phyloP scores from a whole-genome alignment of 2,113 vertebrate genomes.

The Onychorhynchus coronatus region DNA sequence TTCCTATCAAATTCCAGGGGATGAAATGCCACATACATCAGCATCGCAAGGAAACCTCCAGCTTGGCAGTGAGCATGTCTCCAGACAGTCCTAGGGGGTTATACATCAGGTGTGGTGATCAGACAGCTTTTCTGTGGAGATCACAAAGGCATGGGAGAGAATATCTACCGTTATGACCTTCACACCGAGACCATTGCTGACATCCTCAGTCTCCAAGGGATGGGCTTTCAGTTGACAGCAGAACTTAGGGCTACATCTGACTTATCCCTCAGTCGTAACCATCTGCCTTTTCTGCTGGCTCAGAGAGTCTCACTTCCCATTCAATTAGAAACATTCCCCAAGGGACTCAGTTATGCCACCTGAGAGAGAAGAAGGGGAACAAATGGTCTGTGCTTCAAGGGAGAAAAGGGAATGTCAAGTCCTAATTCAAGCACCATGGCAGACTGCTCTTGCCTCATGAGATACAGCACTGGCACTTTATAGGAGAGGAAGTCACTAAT shows the following conservation, averaged over 20 bases:
- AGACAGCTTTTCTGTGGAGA: not conserved
- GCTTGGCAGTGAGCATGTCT: not conserved
- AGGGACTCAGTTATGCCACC: not conserved
- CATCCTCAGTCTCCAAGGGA: not conserved
- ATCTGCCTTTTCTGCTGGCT: constrained; percentile 25
- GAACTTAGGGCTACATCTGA: not conserved
- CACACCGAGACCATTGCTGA: not conserved
- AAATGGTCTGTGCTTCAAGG: not conserved
- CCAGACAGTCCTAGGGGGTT: not conserved
- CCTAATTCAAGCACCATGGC: not conserved
- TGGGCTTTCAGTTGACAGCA: not conserved
- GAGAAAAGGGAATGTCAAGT: not conserved
- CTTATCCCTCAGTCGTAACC: not conserved
- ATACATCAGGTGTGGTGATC: not conserved
- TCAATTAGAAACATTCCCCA: not conserved
- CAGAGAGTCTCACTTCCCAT: not conserved
- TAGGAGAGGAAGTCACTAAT: not conserved
- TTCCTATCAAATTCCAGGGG: not conserved
- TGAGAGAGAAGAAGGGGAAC: not conserved
- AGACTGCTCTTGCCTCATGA: not conserved
- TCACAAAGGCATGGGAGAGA: not conserved
- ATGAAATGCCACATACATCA: not conserved
- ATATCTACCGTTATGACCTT: not conserved
- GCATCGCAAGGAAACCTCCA: not conserved
- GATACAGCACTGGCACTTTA: not conserved